A percentile compares a stretch with the other conserved stretches of the same genome.
Conservation (phyloP, 1,140 invertebrate genomes). For the Diabrotica undecimpunctata region DNA sequence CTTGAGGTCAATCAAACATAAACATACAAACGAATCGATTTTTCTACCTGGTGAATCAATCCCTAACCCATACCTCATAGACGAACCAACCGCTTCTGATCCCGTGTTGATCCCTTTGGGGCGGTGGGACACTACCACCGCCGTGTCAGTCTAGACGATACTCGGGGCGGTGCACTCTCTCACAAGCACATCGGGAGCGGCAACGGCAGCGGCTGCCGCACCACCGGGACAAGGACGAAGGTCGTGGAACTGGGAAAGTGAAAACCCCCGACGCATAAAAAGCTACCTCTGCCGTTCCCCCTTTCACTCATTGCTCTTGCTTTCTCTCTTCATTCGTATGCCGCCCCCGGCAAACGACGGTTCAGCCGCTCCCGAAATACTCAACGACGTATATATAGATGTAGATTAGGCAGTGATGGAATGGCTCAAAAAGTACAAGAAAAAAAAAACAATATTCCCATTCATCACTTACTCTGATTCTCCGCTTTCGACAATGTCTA, state of each 20-base stretch:
- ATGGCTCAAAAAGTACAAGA: background rate
- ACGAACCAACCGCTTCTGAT: too few species aligned
- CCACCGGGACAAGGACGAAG: slow-evolving; percentile 30
- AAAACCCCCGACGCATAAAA: slow-evolving; percentile 34
- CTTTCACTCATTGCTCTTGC: background rate
- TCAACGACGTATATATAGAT: background rate
- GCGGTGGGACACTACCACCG: slow-evolving; percentile 7
- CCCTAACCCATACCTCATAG: too few species aligned
- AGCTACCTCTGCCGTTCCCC: background rate
- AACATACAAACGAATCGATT: too few species aligned
- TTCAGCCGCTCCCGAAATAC: slow-evolving; percentile 4
- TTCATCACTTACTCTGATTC: too few species aligned
- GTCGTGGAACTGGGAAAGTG: slow-evolving; percentile 40
- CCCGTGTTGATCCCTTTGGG: background rate
- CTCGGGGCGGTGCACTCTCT: slow-evolving; percentile 13
- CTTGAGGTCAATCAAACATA: too few species aligned
- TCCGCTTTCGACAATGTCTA: too few species aligned
- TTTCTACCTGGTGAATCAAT: too few species aligned
- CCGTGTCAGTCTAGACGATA: slow-evolving; percentile 23
- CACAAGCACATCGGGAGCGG: background rate
- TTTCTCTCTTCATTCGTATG: background rate
- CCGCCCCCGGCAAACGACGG: slow-evolving; percentile 4
- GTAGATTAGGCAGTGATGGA: background rate
- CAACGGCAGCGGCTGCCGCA: slow-evolving; percentile 3
- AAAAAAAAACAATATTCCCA: background rate